Percentiles rank a stretch among this genome's conserved stretches.
These are phyloP conservation scores for Bhutanitis thaidina DNA, from an alignment of 2,888 invertebrate species.

Conservation along the genomic window DNA sequence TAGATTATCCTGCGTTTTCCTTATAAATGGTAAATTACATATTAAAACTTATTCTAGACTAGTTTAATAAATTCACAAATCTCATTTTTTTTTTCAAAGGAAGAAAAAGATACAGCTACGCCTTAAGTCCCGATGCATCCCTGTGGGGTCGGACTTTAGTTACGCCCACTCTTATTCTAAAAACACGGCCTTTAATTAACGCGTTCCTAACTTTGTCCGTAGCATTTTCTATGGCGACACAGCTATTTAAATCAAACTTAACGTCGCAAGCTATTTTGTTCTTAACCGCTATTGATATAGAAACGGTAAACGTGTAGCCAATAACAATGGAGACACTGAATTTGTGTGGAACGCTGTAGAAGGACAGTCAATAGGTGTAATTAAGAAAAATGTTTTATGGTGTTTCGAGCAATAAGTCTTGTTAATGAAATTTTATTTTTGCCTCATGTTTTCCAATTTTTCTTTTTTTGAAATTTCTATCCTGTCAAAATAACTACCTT, in stretches of 20 bases:
- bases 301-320: background rate
- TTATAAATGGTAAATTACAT: too few relatives aligned
- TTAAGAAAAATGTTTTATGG: constrained; percentile 21
- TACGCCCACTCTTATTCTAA: constrained; percentile 48
- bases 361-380: constrained; percentile 20
- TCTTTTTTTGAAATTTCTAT: background rate
- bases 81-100: too few relatives aligned
- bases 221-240: constrained; percentile 10
- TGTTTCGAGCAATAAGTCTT: constrained; percentile 6
- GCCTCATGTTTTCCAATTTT: background rate
- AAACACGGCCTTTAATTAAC: constrained; percentile 39
- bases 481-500: too few relatives aligned
- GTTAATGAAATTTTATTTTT: constrained; percentile 6
- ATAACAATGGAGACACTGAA: background rate
- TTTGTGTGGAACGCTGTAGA: constrained; percentile 7
- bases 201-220: constrained; percentile 22
- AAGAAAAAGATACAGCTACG: background rate
- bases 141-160: constrained; percentile 37
- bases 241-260: background rate
- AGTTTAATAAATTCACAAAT: too few relatives aligned
- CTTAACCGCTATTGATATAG: background rate
- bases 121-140: constrained; percentile 37
- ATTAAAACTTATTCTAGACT: too few relatives aligned
- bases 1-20: too few relatives aligned
- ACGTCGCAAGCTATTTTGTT: background rate